A percentile compares a stretch with the other conserved stretches of the same genome.
Conservation (phyloP, 2,888 invertebrate species). For the Ophonus ardosiacus region DNA sequence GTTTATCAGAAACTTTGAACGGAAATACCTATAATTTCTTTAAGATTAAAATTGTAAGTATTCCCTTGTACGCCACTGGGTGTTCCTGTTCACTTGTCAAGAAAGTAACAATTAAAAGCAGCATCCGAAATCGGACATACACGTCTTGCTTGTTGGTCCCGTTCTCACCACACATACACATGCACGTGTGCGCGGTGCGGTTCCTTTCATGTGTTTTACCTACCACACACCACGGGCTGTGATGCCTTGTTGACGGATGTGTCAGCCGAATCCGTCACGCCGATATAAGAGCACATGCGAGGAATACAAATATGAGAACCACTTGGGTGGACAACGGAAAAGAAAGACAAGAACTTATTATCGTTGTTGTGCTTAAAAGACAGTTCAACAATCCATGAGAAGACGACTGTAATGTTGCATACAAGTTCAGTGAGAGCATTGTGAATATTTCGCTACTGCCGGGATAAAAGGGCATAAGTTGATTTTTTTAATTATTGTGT, state of each 20-base stretch:
- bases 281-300: neutral
- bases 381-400: too few species aligned
- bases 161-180: slow-evolving; percentile 29
- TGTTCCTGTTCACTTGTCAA: slow-evolving; percentile 37
- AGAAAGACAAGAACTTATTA: too few species aligned
- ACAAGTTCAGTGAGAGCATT: too few species aligned
- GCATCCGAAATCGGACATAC: slow-evolving; percentile 56
- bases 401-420: too few species aligned
- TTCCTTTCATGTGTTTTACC: neutral
- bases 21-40: too few species aligned
- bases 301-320: neutral
- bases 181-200: neutral
- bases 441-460: too few species aligned
- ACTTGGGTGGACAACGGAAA: too few species aligned
- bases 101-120: slow-evolving; percentile 61
- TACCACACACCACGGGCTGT: neutral
- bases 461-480: too few species aligned
- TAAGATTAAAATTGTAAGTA: too few species aligned
- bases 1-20: too few species aligned
- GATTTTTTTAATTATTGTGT: too few species aligned
- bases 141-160: slow-evolving; percentile 32
- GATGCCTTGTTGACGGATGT: slow-evolving; percentile 10
- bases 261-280: neutral
- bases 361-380: too few species aligned
- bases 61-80: slow-evolving; percentile 40